Evolutionary conservation across 2,113 vertebrate species (phyloP).

Genomic region (Peromyscus polionotus): DNA sequence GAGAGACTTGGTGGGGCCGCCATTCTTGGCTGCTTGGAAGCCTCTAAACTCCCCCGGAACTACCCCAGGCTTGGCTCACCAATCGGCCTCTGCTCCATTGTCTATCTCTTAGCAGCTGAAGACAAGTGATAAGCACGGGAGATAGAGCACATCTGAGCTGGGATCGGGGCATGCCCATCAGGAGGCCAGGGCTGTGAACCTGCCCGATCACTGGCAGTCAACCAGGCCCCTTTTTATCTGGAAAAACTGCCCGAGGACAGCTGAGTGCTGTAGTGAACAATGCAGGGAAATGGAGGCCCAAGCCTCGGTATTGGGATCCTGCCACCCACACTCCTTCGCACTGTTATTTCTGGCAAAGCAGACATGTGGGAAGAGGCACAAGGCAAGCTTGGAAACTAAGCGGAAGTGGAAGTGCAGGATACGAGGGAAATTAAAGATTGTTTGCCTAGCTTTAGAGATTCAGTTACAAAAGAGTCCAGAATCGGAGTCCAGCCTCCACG

Average conservation of each 20-base stretch:
- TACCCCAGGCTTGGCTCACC: slow-evolving; percentile 44
- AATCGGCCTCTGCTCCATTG: slow-evolving; percentile 68
- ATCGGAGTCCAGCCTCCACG: background rate
- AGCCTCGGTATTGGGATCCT: slow-evolving; percentile 58
- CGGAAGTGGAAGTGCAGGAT: slow-evolving; percentile 65
- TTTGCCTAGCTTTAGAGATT: slow-evolving; percentile 71
- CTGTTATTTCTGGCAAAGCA: slow-evolving; percentile 79
- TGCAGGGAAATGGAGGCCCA: slow-evolving; percentile 73
- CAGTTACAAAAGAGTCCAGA: background rate
- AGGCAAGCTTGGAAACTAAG: slow-evolving; percentile 66
- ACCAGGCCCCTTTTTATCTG: slow-evolving; percentile 80
- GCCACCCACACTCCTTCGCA: slow-evolving; percentile 71
- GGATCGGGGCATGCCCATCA: slow-evolving; percentile 51
- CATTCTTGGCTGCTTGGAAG: background rate
- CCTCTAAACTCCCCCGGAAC: slow-evolving; percentile 36
- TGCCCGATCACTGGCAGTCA: slow-evolving; percentile 76
- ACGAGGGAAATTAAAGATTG: slow-evolving; percentile 61
- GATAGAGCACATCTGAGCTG: slow-evolving; percentile 66
- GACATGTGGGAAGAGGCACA: slow-evolving; percentile 73
- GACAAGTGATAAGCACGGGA: slow-evolving; percentile 72
- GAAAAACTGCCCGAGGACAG: slow-evolving; percentile 77
- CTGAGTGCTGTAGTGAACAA: slow-evolving; percentile 71
- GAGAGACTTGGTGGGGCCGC: background rate
- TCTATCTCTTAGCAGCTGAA: slow-evolving; percentile 81
- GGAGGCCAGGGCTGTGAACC: slow-evolving; percentile 77